Percentiles rank a stretch among this genome's conserved stretches.
These are phyloP conservation scores for Pseudococcus jackbeardsleyi DNA, from an alignment of 2,888 invertebrate species.

Conservation along the genomic window DNA sequence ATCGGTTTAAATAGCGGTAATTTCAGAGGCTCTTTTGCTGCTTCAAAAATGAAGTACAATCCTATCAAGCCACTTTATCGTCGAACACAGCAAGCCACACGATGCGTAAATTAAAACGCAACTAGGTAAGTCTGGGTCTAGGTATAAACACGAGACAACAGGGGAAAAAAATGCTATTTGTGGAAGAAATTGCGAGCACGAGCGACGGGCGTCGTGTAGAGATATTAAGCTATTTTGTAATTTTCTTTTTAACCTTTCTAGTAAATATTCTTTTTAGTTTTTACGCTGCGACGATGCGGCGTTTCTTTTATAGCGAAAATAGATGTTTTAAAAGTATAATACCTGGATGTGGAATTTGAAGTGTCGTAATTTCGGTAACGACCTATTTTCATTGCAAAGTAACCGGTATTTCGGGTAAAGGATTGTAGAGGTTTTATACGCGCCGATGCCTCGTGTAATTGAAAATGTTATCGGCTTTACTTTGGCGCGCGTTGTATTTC, in stretches of 20 bases:
- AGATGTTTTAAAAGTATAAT: constrained; percentile 28
- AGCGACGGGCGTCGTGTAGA: neutral
- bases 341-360: constrained; percentile 24
- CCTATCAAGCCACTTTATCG: neutral
- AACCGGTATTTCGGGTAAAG: constrained; percentile 28
- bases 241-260: neutral
- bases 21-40: neutral
- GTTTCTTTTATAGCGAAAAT: constrained; percentile 19
- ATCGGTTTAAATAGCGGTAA: neutral
- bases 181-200: neutral
- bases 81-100: neutral
- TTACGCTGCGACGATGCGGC: neutral
- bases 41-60: neutral
- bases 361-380: constrained; percentile 32
- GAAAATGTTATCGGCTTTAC: constrained; percentile 32
- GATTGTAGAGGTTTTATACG: constrained; percentile 19
- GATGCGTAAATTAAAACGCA: neutral
- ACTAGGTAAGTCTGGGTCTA: neutral
- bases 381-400: constrained; percentile 28
- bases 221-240: constrained; percentile 14
- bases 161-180: neutral
- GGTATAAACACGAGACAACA: too few relatives aligned
- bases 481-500: neutral
- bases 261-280: neutral
- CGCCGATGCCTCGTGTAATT: constrained; percentile 24